phyloP scores from a whole-genome alignment of 2,888 invertebrate species.

The Epirrhoe tristata region DNA sequence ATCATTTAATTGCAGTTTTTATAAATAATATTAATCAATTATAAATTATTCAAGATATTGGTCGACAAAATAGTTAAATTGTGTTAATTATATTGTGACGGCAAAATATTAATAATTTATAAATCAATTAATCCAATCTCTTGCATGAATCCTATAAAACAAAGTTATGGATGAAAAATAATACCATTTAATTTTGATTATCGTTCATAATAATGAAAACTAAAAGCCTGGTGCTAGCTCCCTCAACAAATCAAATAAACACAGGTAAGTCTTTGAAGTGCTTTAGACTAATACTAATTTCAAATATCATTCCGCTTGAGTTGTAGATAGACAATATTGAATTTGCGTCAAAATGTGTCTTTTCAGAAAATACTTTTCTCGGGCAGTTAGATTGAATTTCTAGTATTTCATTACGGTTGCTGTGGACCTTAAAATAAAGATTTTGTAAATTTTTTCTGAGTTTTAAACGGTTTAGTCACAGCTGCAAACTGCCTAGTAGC shows the following conservation, averaged over 20 bases:
- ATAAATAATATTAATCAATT: too few relatives aligned
- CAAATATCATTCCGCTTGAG: constrained; percentile 12
- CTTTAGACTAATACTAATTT: constrained; percentile 10
- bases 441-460: not conserved
- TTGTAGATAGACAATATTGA: constrained; percentile 5
- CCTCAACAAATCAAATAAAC: constrained; percentile 12
- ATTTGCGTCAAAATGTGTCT: not conserved
- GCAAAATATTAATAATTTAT: too few relatives aligned
- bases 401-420: not conserved
- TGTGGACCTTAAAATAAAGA: not conserved
- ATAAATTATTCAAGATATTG: too few relatives aligned
- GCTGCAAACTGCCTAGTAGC: too few relatives aligned
- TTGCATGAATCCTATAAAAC: too few relatives aligned
- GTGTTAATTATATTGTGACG: too few relatives aligned
- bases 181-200: too few relatives aligned
- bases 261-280: constrained; percentile 15
- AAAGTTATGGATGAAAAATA: too few relatives aligned
- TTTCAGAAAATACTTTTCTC: not conserved
- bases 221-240: constrained; percentile 5
- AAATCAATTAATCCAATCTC: too few relatives aligned
- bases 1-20: too few relatives aligned
- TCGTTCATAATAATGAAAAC: not conserved
- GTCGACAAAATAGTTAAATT: too few relatives aligned
- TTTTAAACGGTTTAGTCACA: not conserved
- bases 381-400: not conserved